Base-by-base conservation (phyloP, 1,140 invertebrate species). In the Drosophila quadrilineata region DNA sequence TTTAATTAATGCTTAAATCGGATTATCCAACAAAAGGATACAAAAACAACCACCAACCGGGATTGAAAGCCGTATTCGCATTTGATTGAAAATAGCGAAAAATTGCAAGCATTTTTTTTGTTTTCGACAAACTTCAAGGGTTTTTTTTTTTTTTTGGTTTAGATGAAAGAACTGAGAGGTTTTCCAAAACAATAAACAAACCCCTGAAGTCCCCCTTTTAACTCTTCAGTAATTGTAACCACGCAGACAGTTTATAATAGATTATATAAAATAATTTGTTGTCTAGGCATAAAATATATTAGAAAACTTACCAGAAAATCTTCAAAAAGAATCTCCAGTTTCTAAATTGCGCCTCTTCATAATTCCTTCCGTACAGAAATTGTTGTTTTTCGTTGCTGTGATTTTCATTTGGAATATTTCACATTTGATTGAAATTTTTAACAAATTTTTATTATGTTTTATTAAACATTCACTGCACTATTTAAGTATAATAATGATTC, bases 1-100 rank as follows among this genome's bases (percentile, higher is more conserved):
- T 80, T 80, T 76, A 80, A 80, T 80, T 80, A 80, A 76, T 59
- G 53, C 76, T 64, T 60, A 68, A 80, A 80, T 80, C 77, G 66
- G 72, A 80, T 80, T 80, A 80, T 76, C 66, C 38, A 54, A 82
- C 76, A 71, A 75, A 75, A 38, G 75, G 67, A 65, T 40, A 8
- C 22, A 52, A 41, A 68, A 6, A 54, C 16, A 19, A 8, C 43
- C 43, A 31, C 16, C 28, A 8, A n/a, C 16, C n/a, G 19, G 21
- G 16, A n/a, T n/a, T 21, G n/a, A 16, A 29, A 22, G 24, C 22
- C 35, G n/a, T n/a, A n/a, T n/a, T n/a, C n/a, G n/a, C n/a, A n/a
- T n/a, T n/a, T n/a, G n/a, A n/a, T n/a, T n/a, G n/a, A n/a, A n/a
- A n/a, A n/a, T n/a, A n/a, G n/a, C n/a, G n/a, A 6, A 24, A 3